phyloP scores from a whole-genome alignment of 2,113 vertebrate species.

The Empidonax traillii region DNA sequence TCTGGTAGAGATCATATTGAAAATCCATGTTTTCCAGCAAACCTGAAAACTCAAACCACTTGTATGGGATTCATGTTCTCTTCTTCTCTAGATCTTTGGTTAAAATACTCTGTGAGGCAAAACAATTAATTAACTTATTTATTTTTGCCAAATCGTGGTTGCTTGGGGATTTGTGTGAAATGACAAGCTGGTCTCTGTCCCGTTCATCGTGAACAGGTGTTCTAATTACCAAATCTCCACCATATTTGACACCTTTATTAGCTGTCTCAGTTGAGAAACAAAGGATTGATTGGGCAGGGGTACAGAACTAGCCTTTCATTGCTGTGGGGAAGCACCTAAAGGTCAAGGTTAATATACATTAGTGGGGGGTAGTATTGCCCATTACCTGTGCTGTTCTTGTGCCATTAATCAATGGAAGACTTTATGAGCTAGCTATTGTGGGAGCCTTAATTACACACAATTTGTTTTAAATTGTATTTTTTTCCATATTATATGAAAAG shows the following conservation, averaged over 20 bases:
- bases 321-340: conserved; percentile 55
- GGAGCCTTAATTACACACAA: background rate
- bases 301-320: conserved; percentile 34
- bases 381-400: conserved; percentile 8
- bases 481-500: background rate
- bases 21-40: background rate
- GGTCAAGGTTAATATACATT: conserved; percentile 62
- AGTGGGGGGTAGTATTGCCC: conserved; percentile 25
- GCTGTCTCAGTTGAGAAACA: conserved; percentile 34
- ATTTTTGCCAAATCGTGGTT: background rate
- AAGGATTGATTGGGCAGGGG: conserved; percentile 34
- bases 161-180: conserved; percentile 4
- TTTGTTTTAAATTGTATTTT: background rate
- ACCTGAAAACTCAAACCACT: background rate
- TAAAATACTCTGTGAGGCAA: background rate
- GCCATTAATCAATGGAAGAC: conserved; percentile 29
- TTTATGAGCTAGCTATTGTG: background rate
- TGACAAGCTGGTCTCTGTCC: conserved; percentile 40
- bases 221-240: conserved; percentile 42
- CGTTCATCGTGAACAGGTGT: conserved; percentile 16
- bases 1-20: background rate
- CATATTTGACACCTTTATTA: conserved; percentile 51
- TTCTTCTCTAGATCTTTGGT: background rate
- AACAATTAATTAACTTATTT: background rate
- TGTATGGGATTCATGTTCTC: background rate